phyloP scores from a whole-genome alignment of 2,888 invertebrate species.

The Chrysodeixis includens region DNA sequence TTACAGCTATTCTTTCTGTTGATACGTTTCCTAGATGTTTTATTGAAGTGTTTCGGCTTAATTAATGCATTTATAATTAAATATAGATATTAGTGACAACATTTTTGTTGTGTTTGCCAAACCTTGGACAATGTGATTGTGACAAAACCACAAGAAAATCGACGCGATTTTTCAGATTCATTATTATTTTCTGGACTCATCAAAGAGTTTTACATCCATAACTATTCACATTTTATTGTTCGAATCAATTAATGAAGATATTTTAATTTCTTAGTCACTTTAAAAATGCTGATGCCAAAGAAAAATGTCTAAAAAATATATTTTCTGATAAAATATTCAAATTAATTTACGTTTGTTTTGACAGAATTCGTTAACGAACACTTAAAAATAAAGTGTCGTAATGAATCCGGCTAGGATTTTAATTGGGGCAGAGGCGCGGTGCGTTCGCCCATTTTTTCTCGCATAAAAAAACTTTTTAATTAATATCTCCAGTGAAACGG shows the following conservation, averaged over 20 bases:
- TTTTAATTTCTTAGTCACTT: slow-evolving; percentile 2
- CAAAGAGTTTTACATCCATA: background rate
- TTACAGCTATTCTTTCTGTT: background rate
- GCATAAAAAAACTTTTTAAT: slow-evolving; percentile 84
- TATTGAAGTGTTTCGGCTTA: background rate
- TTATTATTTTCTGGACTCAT: background rate
- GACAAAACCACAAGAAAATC: background rate
- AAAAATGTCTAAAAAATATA: slow-evolving; percentile 45
- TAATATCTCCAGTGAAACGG: slow-evolving; percentile 79
- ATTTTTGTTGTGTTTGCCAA: slow-evolving; percentile 1
- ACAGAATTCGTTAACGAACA: slow-evolving; percentile 70
- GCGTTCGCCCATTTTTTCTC: slow-evolving; percentile 67
- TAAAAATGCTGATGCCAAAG: slow-evolving; percentile 25
- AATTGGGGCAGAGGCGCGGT: slow-evolving; percentile 76
- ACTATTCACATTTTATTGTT: background rate
- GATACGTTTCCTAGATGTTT: background rate
- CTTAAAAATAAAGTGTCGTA: slow-evolving; percentile 81
- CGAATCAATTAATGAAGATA: background rate
- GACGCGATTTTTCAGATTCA: background rate
- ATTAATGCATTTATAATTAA: slow-evolving; percentile 1
- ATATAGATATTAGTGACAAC: background rate
- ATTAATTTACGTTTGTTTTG: slow-evolving; percentile 65
- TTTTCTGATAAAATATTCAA: slow-evolving; percentile 53
- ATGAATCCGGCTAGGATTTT: slow-evolving; percentile 84
- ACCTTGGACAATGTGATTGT: background rate